These are phyloP conservation scores for Schrankia costaestrigalis DNA, from an alignment of 2,888 invertebrate species.

Conservation along the genomic window DNA sequence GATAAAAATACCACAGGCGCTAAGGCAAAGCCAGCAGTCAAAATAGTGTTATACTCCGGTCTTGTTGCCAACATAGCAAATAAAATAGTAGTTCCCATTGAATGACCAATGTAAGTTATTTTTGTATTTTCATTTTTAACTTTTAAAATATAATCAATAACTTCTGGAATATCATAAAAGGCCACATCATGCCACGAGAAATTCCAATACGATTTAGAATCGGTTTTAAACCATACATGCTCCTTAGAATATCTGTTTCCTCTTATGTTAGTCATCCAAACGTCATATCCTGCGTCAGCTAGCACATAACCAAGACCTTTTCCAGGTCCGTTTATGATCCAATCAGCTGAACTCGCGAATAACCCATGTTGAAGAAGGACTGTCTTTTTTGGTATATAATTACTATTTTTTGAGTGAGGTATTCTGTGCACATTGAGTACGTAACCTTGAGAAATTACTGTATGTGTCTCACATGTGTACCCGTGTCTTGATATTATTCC, in stretches of 20 bases:
- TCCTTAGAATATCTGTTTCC: constrained; percentile 88
- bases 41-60: constrained; percentile 84
- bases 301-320: constrained; percentile 84
- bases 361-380: constrained; percentile 91
- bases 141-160: constrained; percentile 83
- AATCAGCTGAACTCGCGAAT: constrained; percentile 88
- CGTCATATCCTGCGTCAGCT: constrained; percentile 85
- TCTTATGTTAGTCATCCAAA: constrained; percentile 91
- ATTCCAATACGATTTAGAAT: constrained; percentile 85
- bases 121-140: constrained; percentile 51
- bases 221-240: constrained; percentile 78
- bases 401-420: constrained; percentile 73
- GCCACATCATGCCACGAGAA: constrained; percentile 95
- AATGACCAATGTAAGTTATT: constrained; percentile 91
- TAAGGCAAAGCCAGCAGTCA: constrained; percentile 83
- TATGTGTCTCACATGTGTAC: constrained; percentile 86
- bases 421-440: constrained; percentile 90
- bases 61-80: constrained; percentile 84
- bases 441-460: constrained; percentile 89
- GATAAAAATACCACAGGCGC: constrained; percentile 86
- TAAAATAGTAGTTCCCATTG: constrained; percentile 92
- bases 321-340: constrained; percentile 85
- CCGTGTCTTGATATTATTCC: constrained; percentile 75
- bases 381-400: constrained; percentile 44
- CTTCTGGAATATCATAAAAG: constrained; percentile 90